Evolutionary conservation across 1,140 invertebrate genomes (phyloP).

Genomic region (Eulimnadia texana): DNA sequence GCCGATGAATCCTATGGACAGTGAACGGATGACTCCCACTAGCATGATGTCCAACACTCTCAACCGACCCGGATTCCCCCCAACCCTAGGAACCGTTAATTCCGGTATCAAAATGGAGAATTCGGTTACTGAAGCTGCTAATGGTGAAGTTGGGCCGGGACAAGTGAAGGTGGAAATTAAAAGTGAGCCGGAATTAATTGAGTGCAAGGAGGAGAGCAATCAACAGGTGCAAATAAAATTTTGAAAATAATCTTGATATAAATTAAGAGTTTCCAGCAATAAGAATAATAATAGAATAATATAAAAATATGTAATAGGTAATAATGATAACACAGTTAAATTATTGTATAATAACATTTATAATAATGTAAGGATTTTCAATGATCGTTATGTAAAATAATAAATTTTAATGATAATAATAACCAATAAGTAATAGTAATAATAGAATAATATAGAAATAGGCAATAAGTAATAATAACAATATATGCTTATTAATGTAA

Average conservation of each 20-base stretch:
- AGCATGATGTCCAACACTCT: not conserved
- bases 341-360: no score
- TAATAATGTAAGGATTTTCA: no score
- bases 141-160: not conserved
- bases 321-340: no score
- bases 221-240: not conserved
- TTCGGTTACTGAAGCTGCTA: not conserved
- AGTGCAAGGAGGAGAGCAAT: not conserved
- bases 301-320: not conserved
- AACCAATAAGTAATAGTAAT: no score
- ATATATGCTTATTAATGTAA: no score
- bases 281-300: no score
- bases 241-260: no score
- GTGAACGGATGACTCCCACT: conserved; percentile 9
- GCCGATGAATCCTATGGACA: not conserved
- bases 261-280: no score
- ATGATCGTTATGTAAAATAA: no score
- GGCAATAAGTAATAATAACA: no score
- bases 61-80: not conserved
- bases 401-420: no score
- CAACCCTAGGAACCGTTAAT: not conserved
- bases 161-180: not conserved
- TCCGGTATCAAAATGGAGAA: not conserved
- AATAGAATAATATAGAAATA: no score
- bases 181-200: not conserved